Evolutionary conservation across 2,113 vertebrate species (phyloP), one percentile per base, ranked within the genome.

Genomic region (Sturnus vulgaris): DNA sequence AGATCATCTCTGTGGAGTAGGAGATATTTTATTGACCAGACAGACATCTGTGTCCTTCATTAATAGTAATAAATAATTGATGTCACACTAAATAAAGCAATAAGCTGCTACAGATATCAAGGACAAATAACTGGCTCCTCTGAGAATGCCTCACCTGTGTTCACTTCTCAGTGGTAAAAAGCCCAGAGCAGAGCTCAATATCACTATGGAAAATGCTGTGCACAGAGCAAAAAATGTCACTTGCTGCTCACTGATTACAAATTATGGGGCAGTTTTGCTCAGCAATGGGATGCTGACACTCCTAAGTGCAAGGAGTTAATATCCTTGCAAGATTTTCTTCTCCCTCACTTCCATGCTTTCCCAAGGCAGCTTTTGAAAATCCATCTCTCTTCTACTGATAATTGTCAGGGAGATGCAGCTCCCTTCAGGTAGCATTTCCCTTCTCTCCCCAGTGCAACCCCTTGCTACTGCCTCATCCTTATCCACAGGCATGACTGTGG

Each of bases 1-100:
- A 95, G 84, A 95, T 94, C 89, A 95, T 95, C 96, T 95, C 94
- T 82, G 84, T 88, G 95, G 95, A 96, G 93, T 55, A 89, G 89
- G 75, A 97, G 93, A 80, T 92, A 95, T 95, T 95, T 95, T 97
- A 96, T 95, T 95, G 96, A 95, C 96, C 84, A 95, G 96, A 33
- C 93, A 96, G 91, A 91, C 96, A 95, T 95, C 95, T 96, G 96
- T 95, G 95, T 87, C 96, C 94, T 96, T 97, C 95, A 95, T 95
- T 96, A 97, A 96, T 88, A 95, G 87, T 70, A 95, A 95, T 97
- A 96, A 95, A 97, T 95, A 97, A 97, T 96, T 96, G 91, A 95
- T 95, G 94, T 90, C 91, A 85, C 2, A 2, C 84, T 94, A 95
- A 95, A 95, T 94, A 95, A 96, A 95, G 91, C 87, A 90, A 81